Percentiles rank a stretch among this genome's conserved stretches.
phyloP scores from a whole-genome alignment of 2,888 invertebrate species.

The Deroplatys truncata region DNA sequence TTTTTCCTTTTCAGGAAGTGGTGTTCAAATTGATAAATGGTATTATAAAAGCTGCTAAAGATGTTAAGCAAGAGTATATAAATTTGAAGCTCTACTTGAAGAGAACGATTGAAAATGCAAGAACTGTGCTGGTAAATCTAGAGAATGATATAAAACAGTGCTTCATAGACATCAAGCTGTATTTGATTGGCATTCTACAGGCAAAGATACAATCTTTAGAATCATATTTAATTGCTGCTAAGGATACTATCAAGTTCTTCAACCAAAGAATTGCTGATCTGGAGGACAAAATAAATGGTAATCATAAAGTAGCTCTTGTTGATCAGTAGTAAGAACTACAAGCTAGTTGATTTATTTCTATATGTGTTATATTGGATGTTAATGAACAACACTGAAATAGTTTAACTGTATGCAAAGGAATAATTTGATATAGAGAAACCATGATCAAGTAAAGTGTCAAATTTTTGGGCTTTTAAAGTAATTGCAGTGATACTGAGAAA shows the following conservation, averaged over 20 bases:
- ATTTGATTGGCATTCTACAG: neutral
- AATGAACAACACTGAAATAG: too few species aligned
- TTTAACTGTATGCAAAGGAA: too few species aligned
- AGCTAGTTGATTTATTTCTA: too few species aligned
- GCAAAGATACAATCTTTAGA: neutral
- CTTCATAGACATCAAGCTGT: neutral
- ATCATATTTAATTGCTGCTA: neutral
- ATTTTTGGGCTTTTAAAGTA: too few species aligned
- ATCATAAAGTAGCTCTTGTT: neutral
- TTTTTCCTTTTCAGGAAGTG: neutral
- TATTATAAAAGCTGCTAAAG: neutral
- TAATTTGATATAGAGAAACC: too few species aligned
- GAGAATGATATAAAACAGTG: neutral
- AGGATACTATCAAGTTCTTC: neutral
- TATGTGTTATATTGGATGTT: too few species aligned
- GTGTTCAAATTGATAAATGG: neutral
- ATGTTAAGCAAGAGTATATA: neutral
- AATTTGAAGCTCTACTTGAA: neutral
- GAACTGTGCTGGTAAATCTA: neutral
- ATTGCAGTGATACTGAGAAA: too few species aligned
- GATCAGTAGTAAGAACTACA: too few species aligned
- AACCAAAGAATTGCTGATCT: constrained; percentile 1
- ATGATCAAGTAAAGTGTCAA: too few species aligned
- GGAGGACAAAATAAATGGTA: constrained; percentile 8
- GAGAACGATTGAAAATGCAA: neutral